Evolutionary conservation across 2,888 invertebrate genomes (phyloP), one percentile per base, ranked within the genome.

Genomic region (Drosophila tripunctata): DNA sequence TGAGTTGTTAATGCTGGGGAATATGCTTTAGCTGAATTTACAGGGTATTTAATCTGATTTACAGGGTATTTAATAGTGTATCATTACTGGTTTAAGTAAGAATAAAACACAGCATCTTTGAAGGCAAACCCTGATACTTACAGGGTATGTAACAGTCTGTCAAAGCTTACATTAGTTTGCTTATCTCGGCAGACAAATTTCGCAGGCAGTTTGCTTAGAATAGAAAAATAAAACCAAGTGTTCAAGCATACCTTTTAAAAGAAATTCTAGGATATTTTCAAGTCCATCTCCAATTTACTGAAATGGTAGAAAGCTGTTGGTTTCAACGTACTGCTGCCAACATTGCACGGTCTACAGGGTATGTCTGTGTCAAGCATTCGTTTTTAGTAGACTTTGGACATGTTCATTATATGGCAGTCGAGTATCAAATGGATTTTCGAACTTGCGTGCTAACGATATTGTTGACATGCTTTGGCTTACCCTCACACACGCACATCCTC

Each of bases 341-440:
- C 0, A 30, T n/a, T 10, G 3, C 1, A 35, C 1, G 0, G 1
- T n/a, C 8, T 36, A 41, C 27, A 65, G 67, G 60, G 56, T 61
- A 61, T 66, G 22, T n/a, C 4, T 1, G 7, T 10, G 63, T 56
- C 47, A 44, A 14, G 36, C 61, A 41, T 10, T 30, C 36, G 19
- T 6, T 15, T 6, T 15, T 33, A 1, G 0, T 10, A 4, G 21
- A 6, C 19, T 2, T 1, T 8, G 45, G 17, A 47, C 45, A 35
- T 68, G 62, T 68, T 75, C 67, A 78, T 80, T 67, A 68, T 66
- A 58, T 62, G 62, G 27, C 43, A 44, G 55, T 55, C 54, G 67
- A 84, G 67, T 84, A 72, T 78, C 66, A 78, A 84, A 80, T 81
- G 75, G 64, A 78, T 68, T 72, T 81, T 61, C 65, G 47, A 84